Evolutionary conservation across 2,888 invertebrate genomes (phyloP), one percentile per base, ranked within the genome.

Genomic region (Pemphredon lugubris): DNA sequence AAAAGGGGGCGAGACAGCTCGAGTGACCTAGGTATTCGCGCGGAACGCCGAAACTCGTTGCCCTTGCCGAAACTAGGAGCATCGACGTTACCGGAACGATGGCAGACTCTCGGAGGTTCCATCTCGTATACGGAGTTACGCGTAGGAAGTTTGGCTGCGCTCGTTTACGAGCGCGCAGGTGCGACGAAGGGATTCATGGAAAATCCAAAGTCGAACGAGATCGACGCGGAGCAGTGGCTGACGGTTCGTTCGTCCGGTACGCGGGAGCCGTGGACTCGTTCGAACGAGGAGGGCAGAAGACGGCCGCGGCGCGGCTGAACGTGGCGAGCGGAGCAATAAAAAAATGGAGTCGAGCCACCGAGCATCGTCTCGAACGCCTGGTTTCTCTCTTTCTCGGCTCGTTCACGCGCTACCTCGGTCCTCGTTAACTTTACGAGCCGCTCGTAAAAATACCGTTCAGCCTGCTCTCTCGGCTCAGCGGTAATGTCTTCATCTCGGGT

Each of bases 361-460:
- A 79, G 73, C 48, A 74, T 70, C 69, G 67, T n/a, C 72, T 70
- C 70, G 67, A 73, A 78, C 75, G 78, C 30, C 39, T 30, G 73
- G 60, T 75, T 78, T 79, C 79, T 79, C 81, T 79, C 79, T 67
- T 75, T 71, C 79, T 70, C 72, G 54, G 45, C 45, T 44, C 51
- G 30, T 20, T 50, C 13, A n/a, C 53, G 61, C 57, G 67, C 74
- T 75, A 58, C 66, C 70, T 67, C 63, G 80, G 70, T 79, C 79
- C 82, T 89, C 89, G 89, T 89, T 89, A 89, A 89, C 83, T 89
- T 89, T 89, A 89, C 89, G 89, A 89, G 87, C 84, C 21, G 84
- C 88, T 89, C 89, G 89, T 89, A 89, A 89, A 89, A 89, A 89
- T 89, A 88, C 87, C 87, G 86, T 88, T 86, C 84, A 79, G 81